Percentiles rank a stretch among this genome's conserved stretches.
Conservation (phyloP, 37 sponge, comb jelly and placozoan species). For the Spongilla lacustris region DNA sequence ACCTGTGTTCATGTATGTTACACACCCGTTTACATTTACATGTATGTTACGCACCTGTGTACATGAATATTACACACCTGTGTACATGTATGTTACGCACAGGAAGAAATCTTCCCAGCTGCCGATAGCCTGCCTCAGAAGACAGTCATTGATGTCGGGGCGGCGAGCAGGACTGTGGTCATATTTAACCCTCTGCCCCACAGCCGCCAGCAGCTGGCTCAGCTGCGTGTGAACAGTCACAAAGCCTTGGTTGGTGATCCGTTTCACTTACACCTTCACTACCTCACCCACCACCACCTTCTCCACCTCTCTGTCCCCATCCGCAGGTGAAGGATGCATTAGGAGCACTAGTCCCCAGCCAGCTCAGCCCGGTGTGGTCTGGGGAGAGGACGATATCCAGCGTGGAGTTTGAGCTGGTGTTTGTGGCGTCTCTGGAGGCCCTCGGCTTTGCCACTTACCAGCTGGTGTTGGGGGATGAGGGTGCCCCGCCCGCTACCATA, state of each 20-base stretch:
- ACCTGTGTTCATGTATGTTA: too few species aligned
- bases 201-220: conserved; percentile 46
- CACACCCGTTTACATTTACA: too few species aligned
- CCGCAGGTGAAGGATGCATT: conserved; percentile 44
- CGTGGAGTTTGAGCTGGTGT: conserved; percentile 49
- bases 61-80: neutral
- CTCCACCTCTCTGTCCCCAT: neutral
- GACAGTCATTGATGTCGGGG: neutral
- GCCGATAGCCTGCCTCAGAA: neutral
- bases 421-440: conserved; percentile 26
- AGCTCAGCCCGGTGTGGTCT: conserved; percentile 65
- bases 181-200: conserved; percentile 69
- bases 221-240: conserved; percentile 36
- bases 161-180: conserved; percentile 32
- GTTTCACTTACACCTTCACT: neutral
- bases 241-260: conserved; percentile 32
- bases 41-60: neutral
- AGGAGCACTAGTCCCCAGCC: conserved; percentile 26
- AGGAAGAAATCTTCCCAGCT: conserved; percentile 23
- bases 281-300: neutral
- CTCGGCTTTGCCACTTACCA: conserved; percentile 42
- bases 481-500: neutral
- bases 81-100: neutral
- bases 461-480: conserved; percentile 2
- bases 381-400: neutral